These are phyloP conservation scores for Xenopus borealis DNA, from an alignment of 2,113 vertebrate genomes.

Conservation along the genomic window DNA sequence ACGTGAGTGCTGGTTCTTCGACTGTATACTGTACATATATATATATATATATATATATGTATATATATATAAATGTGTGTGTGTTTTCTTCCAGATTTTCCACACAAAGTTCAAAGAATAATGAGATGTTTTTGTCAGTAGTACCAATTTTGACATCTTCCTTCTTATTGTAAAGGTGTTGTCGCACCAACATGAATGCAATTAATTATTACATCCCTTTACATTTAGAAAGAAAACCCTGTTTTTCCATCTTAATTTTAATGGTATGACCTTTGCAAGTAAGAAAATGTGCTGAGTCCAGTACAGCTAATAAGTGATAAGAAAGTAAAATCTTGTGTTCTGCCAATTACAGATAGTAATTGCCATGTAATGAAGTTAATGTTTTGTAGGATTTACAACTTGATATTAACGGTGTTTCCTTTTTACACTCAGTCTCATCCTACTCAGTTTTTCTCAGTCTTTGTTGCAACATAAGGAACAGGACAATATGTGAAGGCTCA, in stretches of 20 bases:
- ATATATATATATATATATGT: no score
- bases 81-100: no score
- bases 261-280: constrained; percentile 75
- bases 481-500: constrained; percentile 74
- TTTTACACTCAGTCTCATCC: constrained; percentile 55
- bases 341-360: constrained; percentile 76
- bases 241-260: constrained; percentile 56
- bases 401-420: constrained; percentile 67
- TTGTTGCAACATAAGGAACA: constrained; percentile 72
- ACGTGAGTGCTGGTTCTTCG: no score
- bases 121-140: constrained; percentile 7
- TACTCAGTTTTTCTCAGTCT: constrained; percentile 61
- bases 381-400: constrained; percentile 87
- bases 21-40: no score
- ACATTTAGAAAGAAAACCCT: constrained; percentile 47
- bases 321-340: constrained; percentile 73
- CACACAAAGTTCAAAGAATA: constrained; percentile 6
- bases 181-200: constrained; percentile 9
- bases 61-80: no score
- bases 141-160: constrained; percentile 7
- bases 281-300: constrained; percentile 69
- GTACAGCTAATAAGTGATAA: constrained; percentile 65
- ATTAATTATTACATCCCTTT: constrained; percentile 53
- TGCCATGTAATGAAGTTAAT: constrained; percentile 89
- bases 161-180: neutral